A percentile compares a stretch with the other conserved stretches of the same genome.
phyloP scores from a whole-genome alignment of 2,797 vertebrate species.

The Valencia hispanica region DNA sequence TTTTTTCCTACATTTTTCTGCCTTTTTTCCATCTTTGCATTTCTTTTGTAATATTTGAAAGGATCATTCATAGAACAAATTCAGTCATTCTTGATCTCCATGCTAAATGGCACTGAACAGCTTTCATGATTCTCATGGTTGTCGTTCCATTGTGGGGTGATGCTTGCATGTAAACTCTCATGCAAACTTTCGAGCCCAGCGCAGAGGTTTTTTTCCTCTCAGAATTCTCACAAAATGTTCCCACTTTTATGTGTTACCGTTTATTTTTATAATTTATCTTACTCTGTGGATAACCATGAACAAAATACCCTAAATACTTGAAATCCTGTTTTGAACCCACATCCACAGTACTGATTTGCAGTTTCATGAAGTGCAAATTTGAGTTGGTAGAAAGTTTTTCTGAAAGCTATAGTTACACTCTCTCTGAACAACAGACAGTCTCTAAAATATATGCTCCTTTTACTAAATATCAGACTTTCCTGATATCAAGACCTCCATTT shows the following conservation, averaged over 20 bases:
- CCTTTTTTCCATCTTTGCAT: not conserved
- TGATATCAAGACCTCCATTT: constrained; percentile 38
- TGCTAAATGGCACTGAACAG: constrained; percentile 12
- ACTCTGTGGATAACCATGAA: constrained; percentile 25
- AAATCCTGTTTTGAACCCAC: constrained; percentile 16
- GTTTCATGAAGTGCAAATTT: constrained; percentile 43
- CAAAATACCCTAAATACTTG: constrained; percentile 23
- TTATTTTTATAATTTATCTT: constrained; percentile 17
- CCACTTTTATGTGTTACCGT: constrained; percentile 8
- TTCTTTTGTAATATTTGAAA: not conserved
- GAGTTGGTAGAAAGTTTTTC: constrained; percentile 20
- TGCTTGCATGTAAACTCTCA: constrained; percentile 16
- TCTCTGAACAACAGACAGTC: constrained; percentile 23
- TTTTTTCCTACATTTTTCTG: not conserved
- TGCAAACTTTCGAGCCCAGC: not conserved
- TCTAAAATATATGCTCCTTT: constrained; percentile 39
- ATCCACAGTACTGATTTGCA: constrained; percentile 28
- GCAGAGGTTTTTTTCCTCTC: constrained; percentile 2
- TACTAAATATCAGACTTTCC: constrained; percentile 34
- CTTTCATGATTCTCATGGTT: not conserved
- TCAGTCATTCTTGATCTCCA: not conserved
- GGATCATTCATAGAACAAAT: not conserved
- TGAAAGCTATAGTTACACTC: constrained; percentile 53
- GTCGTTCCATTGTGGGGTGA: not conserved
- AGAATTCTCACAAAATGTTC: not conserved